A percentile compares a stretch with the other conserved stretches of the same genome.
These are phyloP conservation scores for Apogon talboti DNA, from an alignment of 2,797 vertebrate genomes.

Conservation along the genomic window DNA sequence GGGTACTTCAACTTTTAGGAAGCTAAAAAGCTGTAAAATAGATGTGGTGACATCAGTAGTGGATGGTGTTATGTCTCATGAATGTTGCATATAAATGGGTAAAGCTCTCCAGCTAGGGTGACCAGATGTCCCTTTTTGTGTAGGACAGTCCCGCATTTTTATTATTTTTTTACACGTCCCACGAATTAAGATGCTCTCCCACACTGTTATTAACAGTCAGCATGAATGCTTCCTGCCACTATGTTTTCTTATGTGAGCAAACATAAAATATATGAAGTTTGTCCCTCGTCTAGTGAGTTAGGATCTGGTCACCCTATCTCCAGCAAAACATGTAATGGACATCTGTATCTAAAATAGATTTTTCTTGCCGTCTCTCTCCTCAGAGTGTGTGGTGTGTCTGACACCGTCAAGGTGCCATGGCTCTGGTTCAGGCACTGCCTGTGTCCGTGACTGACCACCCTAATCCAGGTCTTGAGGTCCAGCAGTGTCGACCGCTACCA, in stretches of 20 bases:
- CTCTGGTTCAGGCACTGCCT: constrained; percentile 93
- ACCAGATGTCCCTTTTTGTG: too few relatives aligned
- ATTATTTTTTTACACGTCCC: too few relatives aligned
- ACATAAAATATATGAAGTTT: too few relatives aligned
- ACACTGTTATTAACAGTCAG: too few relatives aligned
- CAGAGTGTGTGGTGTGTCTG: constrained; percentile 80
- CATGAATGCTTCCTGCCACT: too few relatives aligned
- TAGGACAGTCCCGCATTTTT: too few relatives aligned
- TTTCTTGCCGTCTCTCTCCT: constrained; percentile 13
- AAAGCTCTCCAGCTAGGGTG: constrained; percentile 1
- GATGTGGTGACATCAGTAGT: not conserved
- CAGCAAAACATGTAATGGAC: not conserved
- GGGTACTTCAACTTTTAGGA: not conserved
- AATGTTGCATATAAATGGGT: constrained; percentile 14
- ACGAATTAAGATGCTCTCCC: too few relatives aligned
- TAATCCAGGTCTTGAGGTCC: constrained; percentile 80
- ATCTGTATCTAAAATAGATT: not conserved
- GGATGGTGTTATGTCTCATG: not conserved
- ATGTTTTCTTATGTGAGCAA: too few relatives aligned
- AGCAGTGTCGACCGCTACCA: constrained; percentile 74
- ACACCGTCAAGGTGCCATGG: constrained; percentile 85
- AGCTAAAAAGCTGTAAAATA: not conserved
- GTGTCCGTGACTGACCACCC: constrained; percentile 88
- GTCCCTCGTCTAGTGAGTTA: too few relatives aligned
- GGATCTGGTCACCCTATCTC: too few relatives aligned